Base-by-base conservation (phyloP, 2,113 vertebrate species). In the Neoarius graeffei region DNA sequence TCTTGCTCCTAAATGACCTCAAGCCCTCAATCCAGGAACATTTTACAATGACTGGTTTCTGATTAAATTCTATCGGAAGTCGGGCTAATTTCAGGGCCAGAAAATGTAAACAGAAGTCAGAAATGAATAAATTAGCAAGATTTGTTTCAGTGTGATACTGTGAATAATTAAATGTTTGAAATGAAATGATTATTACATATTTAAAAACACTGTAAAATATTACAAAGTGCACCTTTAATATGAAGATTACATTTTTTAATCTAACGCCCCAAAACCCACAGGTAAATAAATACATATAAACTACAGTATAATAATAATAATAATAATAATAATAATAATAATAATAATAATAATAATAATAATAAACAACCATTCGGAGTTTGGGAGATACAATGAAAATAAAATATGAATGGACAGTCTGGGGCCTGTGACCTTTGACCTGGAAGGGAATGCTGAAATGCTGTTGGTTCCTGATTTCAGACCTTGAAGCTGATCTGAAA, bases 341-440 rank as follows among this genome's bases (percentile, higher is more conserved):
- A 67, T 27, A 27, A 67, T 67, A 27, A 67, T 67, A 27, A 67
- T 67, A 27, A 67, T 67, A 27, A 27, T 67, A 27, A 66, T n/a
- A 66, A 66, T 66, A 13, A 66, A 13, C 4, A 25, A 1, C 9
- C 4, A 20, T 20, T 20, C 19, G 0, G 19, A 64, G 20, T 71
- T 71, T 30, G 27, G 14, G 15, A 17, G 27, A 5, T 35, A 15
- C 10, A 69, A 35, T 69, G 23, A 66, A 10, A n/a, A 66, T 30
- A 42, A 74, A 74, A 17, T 23, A 7, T 30, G 1, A 73, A 50
- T 10, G 8, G 20, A 23, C 42, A 13, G 74, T 10, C 3, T 42
- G n/a, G 14, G 57, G 56, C n/a, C 60, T 48, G 81, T 83, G 60
- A 83, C 35, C 60, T 83, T 83, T 83, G 59, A 64, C 27, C 30